Base-by-base conservation (phyloP, 2,797 vertebrate genomes). In the Lagorchestes hirsutus region DNA sequence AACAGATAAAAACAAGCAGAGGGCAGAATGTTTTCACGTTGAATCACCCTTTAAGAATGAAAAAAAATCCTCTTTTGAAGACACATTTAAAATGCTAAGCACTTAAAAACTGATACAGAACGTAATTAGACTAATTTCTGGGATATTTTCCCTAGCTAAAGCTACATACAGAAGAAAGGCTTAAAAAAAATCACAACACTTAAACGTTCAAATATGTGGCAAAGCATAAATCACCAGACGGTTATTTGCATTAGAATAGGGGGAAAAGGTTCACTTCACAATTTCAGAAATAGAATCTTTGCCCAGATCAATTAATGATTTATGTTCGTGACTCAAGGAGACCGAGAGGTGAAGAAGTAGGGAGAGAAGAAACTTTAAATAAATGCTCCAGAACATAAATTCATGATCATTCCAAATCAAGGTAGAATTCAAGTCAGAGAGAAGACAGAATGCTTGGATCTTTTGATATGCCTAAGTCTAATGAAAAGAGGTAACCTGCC, bases 121-220 rank as follows among this genome's bases (percentile, higher is more conserved):
- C 52, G 93, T 90, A n/a, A 56, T 57, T 22, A 96, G 67, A 93
- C 92, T 94, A 59, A 24, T 82, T 82, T 46, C 34, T 46, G 74
- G n/a, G 16, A 24, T 46, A 46, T 24, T 82, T 82, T 6, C 40
- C 22, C 2, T 82, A 82, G 74, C 67, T 82, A 82, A 82, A 82
- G 74, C 40, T 82, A 82, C 40, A 82, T 1, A 2, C 10, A 82
- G 22, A 40, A 40, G 9, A 2, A 46, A 93, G 58, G 87, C 90
- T 96, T 94, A 92, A 96, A 93, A 55, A 52, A 29, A 92, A 95
- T 11, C 31, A 87, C 9, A 92, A 82, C 54, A 92, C 67, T 29
- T 91, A 52, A 96, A 94, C 52, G 94, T 95, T 92, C 92, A 94
- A 94, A 54, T 6, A 82, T 46, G 22, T 92, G 90, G 62, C 67